These are phyloP conservation scores for Acrobeloides nanus DNA, from an alignment of 2,888 invertebrate genomes.

Conservation along the genomic window DNA sequence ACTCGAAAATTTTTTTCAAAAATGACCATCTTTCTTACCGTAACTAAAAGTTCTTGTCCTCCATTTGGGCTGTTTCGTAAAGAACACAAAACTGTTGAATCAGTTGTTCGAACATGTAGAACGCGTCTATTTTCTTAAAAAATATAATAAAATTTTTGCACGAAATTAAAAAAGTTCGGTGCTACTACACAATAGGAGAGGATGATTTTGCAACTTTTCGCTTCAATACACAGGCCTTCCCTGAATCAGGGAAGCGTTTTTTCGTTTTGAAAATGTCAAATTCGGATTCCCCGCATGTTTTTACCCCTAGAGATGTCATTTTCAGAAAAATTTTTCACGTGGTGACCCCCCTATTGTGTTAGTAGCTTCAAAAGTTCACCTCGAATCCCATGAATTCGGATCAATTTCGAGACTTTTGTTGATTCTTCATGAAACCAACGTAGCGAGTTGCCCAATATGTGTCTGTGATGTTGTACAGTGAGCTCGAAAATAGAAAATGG, in stretches of 20 bases:
- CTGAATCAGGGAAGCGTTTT: too few species aligned
- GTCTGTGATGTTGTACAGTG: slow-evolving; percentile 55
- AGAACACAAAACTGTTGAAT: slow-evolving; percentile 56
- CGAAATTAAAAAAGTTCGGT: too few species aligned
- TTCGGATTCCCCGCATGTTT: too few species aligned
- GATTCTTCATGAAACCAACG: slow-evolving; percentile 58
- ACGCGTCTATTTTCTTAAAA: slow-evolving; percentile 22
- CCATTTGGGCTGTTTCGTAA: slow-evolving; percentile 37
- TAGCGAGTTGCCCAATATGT: slow-evolving; percentile 56
- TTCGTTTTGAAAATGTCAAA: too few species aligned
- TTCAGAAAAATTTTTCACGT: too few species aligned
- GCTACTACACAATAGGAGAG: too few species aligned
- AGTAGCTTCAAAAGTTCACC: too few species aligned
- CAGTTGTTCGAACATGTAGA: slow-evolving; percentile 53
- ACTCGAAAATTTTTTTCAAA: too few species aligned
- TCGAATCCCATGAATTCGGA: slow-evolving; percentile 29
- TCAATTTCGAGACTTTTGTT: slow-evolving; percentile 56
- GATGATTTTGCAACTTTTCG: too few species aligned
- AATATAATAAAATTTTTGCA: slow-evolving; percentile 4
- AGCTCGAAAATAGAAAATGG: slow-evolving; percentile 56
- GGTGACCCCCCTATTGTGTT: too few species aligned
- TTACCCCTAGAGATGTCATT: too few species aligned
- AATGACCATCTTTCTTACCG: slow-evolving; percentile 42
- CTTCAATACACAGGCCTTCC: too few species aligned
- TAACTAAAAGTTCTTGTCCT: slow-evolving; percentile 55